Base-by-base conservation (phyloP, 2,113 vertebrate genomes). In the Rattus rattus region DNA sequence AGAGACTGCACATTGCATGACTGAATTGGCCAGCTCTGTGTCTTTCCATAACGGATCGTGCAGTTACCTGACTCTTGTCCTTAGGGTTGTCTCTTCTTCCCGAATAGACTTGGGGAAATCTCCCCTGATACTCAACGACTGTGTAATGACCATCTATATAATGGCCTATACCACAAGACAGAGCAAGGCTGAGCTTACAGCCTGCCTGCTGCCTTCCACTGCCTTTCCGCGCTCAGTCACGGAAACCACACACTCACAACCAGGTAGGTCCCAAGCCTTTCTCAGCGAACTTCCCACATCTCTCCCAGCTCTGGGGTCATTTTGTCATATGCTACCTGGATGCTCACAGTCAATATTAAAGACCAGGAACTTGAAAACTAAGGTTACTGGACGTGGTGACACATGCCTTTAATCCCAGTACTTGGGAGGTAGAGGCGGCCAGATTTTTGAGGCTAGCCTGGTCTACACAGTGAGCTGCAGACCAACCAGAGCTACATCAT, bases 31-130 rank as follows among this genome's bases (percentile, higher is more conserved):
- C 77, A 77, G 52, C 54, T 36, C 80, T 87, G 20, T 69, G 76
- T 43, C 63, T 88, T 92, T 93, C 92, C 90, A 16, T 69, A 84
- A 59, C 36, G 92, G 94, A 90, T 86, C 81, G 88, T 80, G 79
- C 65, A 92, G 63, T 80, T 83, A 70, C 28, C 90, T 94, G 81
- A 93, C 70, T 81, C 49, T 61, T 76, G 7, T 85, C 76, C 47
- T 30, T 86, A 19, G 13, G 86, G n/a, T 49, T 19, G 14, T 91
- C 73, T 49, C 94, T 77, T 96, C 61, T 88, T 80, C 86, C 67
- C 47, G 88, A 77, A 13, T 8, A 77, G n/a, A 76, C 49, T 80
- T 54, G 14, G 10, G 4, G 36, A 4, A 11, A 56, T 22, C 19
- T 11, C 79, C 47, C 87, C 54, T 90, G 39, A 89, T 52, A 81